A percentile compares a stretch with the other conserved stretches of the same genome.
Conservation (phyloP, 2,888 invertebrate species). For the Calameuta idolon region DNA sequence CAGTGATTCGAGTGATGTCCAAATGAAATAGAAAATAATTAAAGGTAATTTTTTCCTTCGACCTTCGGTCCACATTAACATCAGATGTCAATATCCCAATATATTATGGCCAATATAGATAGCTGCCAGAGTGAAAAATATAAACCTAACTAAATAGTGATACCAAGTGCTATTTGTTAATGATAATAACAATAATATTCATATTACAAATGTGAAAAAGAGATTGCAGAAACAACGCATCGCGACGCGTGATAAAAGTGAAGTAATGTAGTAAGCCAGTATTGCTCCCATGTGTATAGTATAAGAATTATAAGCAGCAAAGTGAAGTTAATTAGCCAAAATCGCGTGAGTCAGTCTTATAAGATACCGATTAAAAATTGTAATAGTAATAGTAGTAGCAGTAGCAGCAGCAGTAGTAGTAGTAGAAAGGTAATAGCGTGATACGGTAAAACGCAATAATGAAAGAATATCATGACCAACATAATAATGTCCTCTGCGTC, state of each 20-base stretch:
- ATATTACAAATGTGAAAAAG: background rate
- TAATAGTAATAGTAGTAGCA: too few species aligned
- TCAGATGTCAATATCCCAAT: background rate
- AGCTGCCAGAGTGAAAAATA: background rate
- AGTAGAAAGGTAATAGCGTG: background rate
- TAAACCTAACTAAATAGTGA: background rate
- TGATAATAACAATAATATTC: background rate
- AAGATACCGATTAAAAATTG: slow-evolving; percentile 3
- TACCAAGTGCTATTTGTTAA: background rate
- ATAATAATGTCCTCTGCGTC: background rate
- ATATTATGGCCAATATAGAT: background rate
- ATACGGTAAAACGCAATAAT: background rate
- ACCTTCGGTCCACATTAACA: background rate
- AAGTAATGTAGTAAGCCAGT: slow-evolving; percentile 1
- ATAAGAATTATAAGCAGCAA: background rate
- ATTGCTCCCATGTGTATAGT: background rate
- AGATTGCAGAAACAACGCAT: too few species aligned
- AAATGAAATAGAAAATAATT: background rate
- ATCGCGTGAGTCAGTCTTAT: slow-evolving; percentile 17
- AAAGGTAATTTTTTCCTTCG: background rate
- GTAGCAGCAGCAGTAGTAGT: background rate
- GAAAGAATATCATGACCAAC: background rate
- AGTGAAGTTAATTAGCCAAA: background rate
- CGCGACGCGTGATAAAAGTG: background rate
- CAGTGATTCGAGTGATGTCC: too few species aligned